A percentile compares a stretch with the other conserved stretches of the same genome.
These are phyloP conservation scores for Platyscapa corneri DNA, from an alignment of 1,140 invertebrate species.

Conservation along the genomic window DNA sequence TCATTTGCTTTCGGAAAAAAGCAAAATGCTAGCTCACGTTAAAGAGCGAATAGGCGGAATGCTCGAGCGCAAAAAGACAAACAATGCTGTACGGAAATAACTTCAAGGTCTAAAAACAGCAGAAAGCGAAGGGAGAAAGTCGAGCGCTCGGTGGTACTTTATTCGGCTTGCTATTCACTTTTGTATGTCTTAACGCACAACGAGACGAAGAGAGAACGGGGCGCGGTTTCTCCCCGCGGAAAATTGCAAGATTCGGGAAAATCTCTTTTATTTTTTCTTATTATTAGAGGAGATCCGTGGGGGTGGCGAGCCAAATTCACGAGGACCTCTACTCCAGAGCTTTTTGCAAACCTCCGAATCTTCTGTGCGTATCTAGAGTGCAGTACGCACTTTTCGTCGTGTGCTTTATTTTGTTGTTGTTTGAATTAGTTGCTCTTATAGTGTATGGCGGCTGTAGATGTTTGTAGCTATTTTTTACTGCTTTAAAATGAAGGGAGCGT, in stretches of 20 bases:
- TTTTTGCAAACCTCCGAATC: background rate
- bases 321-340: background rate
- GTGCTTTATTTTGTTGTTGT: background rate
- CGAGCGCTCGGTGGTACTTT: background rate
- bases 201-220: too few species aligned
- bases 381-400: background rate
- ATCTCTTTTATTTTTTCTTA: background rate
- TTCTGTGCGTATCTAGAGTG: background rate
- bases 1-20: constrained; percentile 1
- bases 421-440: background rate
- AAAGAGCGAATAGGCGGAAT: constrained; percentile 5
- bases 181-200: too few species aligned
- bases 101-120: background rate
- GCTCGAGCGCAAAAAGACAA: constrained; percentile 3
- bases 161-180: background rate
- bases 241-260: too few species aligned
- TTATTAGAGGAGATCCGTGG: background rate
- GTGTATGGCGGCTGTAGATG: background rate
- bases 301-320: background rate
- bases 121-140: background rate
- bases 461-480: constrained; percentile 8
- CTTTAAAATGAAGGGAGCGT: background rate
- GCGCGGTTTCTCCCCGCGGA: too few species aligned
- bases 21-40: background rate
- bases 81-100: background rate